Evolutionary conservation across 1,140 invertebrate species (phyloP).

Genomic region (Eumeta japonica): DNA sequence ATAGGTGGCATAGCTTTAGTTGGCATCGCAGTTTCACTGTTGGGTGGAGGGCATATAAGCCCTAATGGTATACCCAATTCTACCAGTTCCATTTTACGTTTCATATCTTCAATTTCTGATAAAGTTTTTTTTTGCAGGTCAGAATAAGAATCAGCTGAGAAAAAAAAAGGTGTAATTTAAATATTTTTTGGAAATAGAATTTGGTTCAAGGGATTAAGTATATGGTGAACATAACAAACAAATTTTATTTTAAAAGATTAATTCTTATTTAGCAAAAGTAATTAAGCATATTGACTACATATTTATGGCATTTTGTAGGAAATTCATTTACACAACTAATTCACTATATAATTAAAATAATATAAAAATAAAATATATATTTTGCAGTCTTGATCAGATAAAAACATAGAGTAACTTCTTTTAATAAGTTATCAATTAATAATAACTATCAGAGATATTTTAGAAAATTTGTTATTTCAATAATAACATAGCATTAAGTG

Average conservation of each 20-base stretch:
- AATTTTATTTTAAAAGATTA: too few relatives aligned
- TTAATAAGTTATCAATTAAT: neutral
- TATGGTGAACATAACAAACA: neutral
- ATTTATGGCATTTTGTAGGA: neutral
- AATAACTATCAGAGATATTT: neutral
- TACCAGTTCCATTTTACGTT: constrained; percentile 45
- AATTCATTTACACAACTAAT: neutral
- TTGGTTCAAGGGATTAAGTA: neutral
- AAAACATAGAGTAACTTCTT: neutral
- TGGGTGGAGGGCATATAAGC: constrained; percentile 33
- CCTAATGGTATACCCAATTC: constrained; percentile 48
- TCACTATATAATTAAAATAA: too few relatives aligned
- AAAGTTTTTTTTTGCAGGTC: constrained; percentile 36
- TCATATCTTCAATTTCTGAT: constrained; percentile 47
- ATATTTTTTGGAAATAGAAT: too few relatives aligned
- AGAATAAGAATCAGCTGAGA: constrained; percentile 26
- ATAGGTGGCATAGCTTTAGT: constrained; percentile 53
- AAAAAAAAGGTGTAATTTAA: neutral
- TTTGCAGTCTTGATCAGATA: neutral
- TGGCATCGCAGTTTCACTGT: constrained; percentile 43
- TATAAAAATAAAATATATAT: too few relatives aligned
- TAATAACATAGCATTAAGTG: neutral
- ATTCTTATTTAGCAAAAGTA: too few relatives aligned
- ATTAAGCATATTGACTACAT: neutral
- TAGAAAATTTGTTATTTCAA: neutral